A percentile compares a stretch with the other conserved stretches of the same genome.
Conservation (phyloP, 2,888 invertebrate species). For the Crepidodera aurea region DNA sequence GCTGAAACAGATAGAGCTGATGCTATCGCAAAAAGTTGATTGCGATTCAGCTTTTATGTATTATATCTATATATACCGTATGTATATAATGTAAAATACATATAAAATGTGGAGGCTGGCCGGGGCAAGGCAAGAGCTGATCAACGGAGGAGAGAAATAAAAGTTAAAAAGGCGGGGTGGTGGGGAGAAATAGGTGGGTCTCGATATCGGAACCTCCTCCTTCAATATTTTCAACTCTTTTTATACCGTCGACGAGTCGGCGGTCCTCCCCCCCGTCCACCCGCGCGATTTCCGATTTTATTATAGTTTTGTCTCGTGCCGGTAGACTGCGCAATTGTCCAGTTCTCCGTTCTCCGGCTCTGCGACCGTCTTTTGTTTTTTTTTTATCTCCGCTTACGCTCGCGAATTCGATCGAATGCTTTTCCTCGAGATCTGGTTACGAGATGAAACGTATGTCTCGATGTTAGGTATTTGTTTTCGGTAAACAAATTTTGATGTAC, state of each 20-base stretch:
- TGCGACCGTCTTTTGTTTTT: constrained; percentile 38
- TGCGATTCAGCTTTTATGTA: constrained; percentile 16
- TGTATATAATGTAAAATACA: constrained; percentile 40
- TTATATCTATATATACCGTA: too few relatives aligned
- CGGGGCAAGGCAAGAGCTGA: constrained; percentile 39
- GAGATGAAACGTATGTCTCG: too few relatives aligned
- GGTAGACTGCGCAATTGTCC: constrained; percentile 44
- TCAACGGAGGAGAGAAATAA: constrained; percentile 42
- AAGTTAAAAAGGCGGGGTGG: constrained; percentile 49
- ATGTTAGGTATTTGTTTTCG: too few relatives aligned
- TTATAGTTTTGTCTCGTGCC: constrained; percentile 55
- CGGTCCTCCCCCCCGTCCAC: constrained; percentile 40
- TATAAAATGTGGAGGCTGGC: constrained; percentile 52
- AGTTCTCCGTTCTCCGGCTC: constrained; percentile 29
- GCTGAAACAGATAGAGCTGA: neutral
- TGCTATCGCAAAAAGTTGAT: constrained; percentile 27
- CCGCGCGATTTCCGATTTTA: constrained; percentile 56
- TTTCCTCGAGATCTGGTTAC: constrained; percentile 27
- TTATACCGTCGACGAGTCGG: constrained; percentile 42
- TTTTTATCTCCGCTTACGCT: constrained; percentile 18
- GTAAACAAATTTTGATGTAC: too few relatives aligned
- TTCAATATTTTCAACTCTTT: constrained; percentile 54
- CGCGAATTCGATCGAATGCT: constrained; percentile 37
- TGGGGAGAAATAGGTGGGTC: constrained; percentile 56
- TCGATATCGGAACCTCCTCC: constrained; percentile 58